Percentiles rank a stretch among this genome's conserved stretches.
Evolutionary conservation across 2,888 invertebrate genomes (phyloP).

Genomic region (Cheilosia pagana): DNA sequence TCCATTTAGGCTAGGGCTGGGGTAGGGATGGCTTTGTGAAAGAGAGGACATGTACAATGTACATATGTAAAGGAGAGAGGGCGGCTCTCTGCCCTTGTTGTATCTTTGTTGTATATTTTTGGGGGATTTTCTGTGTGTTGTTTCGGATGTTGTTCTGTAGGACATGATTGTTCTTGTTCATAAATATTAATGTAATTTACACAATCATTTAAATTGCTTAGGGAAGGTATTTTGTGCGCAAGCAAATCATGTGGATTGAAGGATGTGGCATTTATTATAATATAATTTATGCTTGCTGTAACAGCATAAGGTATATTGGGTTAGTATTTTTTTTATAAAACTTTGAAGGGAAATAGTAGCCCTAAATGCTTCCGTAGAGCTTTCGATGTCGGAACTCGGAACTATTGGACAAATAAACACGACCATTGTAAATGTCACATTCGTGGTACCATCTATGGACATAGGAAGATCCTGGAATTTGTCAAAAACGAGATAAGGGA

Average conservation of each 20-base stretch:
- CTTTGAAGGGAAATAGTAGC: background rate
- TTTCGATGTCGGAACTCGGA: too few species aligned
- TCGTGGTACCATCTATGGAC: too few species aligned
- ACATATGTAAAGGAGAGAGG: background rate
- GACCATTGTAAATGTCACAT: too few species aligned
- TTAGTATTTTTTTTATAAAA: background rate
- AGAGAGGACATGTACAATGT: too few species aligned
- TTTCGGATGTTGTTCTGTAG: conserved; percentile 26
- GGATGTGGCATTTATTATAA: background rate
- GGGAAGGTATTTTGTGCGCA: background rate
- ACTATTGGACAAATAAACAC: too few species aligned
- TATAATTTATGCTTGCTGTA: too few species aligned
- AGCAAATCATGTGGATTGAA: background rate
- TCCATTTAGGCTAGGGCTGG: background rate
- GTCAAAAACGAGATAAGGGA: too few species aligned
- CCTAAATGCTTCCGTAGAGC: too few species aligned
- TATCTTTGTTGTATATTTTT: conserved; percentile 7
- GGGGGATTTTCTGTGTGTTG: conserved; percentile 15
- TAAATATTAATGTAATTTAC: conserved; percentile 61
- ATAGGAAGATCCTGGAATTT: too few species aligned
- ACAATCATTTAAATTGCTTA: conserved; percentile 25
- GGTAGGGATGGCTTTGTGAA: background rate
- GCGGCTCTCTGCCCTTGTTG: conserved; percentile 18
- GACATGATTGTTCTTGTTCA: conserved; percentile 43
- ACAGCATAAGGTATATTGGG: background rate